phyloP scores from a whole-genome alignment of 2,888 invertebrate species.

The Agriotes lineatus region DNA sequence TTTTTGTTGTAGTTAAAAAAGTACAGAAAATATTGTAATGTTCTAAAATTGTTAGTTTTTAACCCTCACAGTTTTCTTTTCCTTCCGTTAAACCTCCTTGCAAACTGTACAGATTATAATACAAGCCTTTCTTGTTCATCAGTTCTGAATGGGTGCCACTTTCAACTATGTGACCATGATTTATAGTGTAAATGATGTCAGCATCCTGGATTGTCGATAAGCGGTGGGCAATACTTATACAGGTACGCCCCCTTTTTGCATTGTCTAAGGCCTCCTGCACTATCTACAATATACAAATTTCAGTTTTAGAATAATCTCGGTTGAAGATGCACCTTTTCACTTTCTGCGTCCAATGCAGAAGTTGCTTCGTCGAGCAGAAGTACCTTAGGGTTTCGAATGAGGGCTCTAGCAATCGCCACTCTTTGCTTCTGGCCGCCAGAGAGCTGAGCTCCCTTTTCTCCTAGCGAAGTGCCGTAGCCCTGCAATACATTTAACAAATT shows the following conservation, averaged over 20 bases:
- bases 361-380: slow-evolving; percentile 88
- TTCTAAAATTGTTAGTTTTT: too few species aligned
- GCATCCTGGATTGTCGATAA: slow-evolving; percentile 87
- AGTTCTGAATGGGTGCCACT: slow-evolving; percentile 79
- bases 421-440: slow-evolving; percentile 92
- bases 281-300: slow-evolving; percentile 70
- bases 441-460: slow-evolving; percentile 82
- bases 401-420: slow-evolving; percentile 88
- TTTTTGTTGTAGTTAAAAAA: too few species aligned
- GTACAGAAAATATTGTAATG: too few species aligned
- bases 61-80: too few species aligned
- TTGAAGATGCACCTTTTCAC: slow-evolving; percentile 76
- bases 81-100: slow-evolving; percentile 58
- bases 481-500: slow-evolving; percentile 52
- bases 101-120: slow-evolving; percentile 70
- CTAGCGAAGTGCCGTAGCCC: slow-evolving; percentile 86
- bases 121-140: slow-evolving; percentile 72
- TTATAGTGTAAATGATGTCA: slow-evolving; percentile 80
- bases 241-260: slow-evolving; percentile 85
- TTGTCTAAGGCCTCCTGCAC: slow-evolving; percentile 90
- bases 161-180: slow-evolving; percentile 77
- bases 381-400: slow-evolving; percentile 83
- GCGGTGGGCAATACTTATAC: slow-evolving; percentile 88
- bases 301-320: neutral
- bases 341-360: slow-evolving; percentile 88